phyloP scores from a whole-genome alignment of 2,888 invertebrate genomes.

The Saturnia japonica region DNA sequence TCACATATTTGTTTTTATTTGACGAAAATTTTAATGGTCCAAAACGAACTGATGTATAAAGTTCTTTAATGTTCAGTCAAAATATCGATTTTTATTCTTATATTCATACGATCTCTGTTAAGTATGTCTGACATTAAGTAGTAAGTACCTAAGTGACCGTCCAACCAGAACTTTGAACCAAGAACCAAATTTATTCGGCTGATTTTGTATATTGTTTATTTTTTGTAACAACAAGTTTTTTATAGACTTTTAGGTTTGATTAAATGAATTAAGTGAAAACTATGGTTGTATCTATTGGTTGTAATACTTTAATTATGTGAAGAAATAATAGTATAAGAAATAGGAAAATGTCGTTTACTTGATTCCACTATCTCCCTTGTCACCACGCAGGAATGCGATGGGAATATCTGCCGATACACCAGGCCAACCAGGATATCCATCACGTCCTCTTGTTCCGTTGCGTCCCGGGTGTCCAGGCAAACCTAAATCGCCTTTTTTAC shows the following conservation, averaged over 20 bases:
- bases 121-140: too few species aligned
- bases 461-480: conserved; percentile 71
- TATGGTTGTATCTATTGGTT: too few species aligned
- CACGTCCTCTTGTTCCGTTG: conserved; percentile 74
- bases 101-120: too few species aligned
- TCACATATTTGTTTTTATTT: neutral
- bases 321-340: neutral
- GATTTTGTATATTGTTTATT: neutral
- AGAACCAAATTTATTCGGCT: too few species aligned
- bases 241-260: neutral
- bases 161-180: too few species aligned
- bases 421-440: conserved; percentile 77
- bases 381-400: conserved; percentile 63
- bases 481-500: conserved; percentile 71
- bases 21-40: neutral
- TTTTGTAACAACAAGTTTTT: neutral
- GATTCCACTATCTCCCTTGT: conserved; percentile 73
- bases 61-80: neutral
- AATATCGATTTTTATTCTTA: too few species aligned
- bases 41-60: neutral
- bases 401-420: conserved; percentile 71
- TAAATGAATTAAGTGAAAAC: too few species aligned
- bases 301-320: too few species aligned
- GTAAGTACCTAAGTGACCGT: too few species aligned
- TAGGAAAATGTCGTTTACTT: conserved; percentile 45